phyloP scores from a whole-genome alignment of 2,888 invertebrate species.

The Drosophila neutralis region DNA sequence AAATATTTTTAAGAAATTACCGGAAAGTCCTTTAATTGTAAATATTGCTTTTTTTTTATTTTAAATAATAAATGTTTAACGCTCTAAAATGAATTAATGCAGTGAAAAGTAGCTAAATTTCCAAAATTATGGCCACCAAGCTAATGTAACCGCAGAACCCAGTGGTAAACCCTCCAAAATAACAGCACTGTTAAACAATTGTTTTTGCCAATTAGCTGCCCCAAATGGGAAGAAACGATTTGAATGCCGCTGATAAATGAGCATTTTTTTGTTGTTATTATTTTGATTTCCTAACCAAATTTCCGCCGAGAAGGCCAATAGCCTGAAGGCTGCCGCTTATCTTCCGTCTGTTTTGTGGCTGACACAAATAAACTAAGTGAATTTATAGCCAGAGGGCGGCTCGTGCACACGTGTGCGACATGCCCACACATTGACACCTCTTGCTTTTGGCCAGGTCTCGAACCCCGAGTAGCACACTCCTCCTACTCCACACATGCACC shows the following conservation, averaged over 20 bases:
- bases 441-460: slow-evolving; percentile 19
- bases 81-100: not conserved
- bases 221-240: slow-evolving; percentile 31
- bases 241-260: slow-evolving; percentile 64
- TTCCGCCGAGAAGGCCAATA: slow-evolving; percentile 55
- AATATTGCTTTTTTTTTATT: not conserved
- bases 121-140: not conserved
- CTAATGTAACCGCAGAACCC: not conserved
- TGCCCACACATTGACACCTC: slow-evolving; percentile 80
- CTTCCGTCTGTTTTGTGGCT: slow-evolving; percentile 25
- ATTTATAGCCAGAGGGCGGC: slow-evolving; percentile 68
- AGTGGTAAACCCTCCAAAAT: not conserved
- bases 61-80: not conserved
- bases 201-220: slow-evolving; percentile 57
- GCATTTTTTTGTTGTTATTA: slow-evolving; percentile 58
- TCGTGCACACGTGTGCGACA: slow-evolving; percentile 70
- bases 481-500: slow-evolving; percentile 11
- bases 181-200: not conserved
- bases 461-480: slow-evolving; percentile 22
- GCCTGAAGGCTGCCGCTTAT: slow-evolving; percentile 12
- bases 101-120: not conserved
- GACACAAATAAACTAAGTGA: slow-evolving; percentile 59
- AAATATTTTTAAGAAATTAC: no score
- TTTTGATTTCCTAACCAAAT: slow-evolving; percentile 77
- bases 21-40: not conserved